Conservation (phyloP, 2,888 invertebrate species). For the Drosophila anomalata region DNA sequence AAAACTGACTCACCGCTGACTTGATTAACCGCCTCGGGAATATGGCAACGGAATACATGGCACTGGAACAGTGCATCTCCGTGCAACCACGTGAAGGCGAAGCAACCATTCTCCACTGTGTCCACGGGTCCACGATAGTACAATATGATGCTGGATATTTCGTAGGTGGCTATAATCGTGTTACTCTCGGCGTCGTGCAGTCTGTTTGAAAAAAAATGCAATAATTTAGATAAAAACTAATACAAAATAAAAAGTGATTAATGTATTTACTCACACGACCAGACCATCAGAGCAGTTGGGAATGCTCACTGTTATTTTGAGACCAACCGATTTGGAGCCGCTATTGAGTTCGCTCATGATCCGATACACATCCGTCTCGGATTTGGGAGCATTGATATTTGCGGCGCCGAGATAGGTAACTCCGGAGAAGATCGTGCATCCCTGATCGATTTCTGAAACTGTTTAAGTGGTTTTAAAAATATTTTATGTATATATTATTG, state of each 20-base stretch:
- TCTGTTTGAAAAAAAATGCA: conserved; percentile 83
- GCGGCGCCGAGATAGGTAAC: conserved; percentile 97
- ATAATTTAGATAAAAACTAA: not conserved
- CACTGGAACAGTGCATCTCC: conserved; percentile 97
- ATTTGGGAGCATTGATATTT: conserved; percentile 95
- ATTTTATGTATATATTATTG: too few species aligned
- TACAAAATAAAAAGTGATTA: not conserved
- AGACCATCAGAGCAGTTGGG: conserved; percentile 96
- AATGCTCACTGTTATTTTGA: conserved; percentile 95
- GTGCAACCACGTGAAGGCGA: conserved; percentile 98
- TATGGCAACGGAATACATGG: conserved; percentile 98
- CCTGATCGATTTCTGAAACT: conserved; percentile 93
- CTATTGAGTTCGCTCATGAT: conserved; percentile 95
- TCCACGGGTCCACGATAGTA: conserved; percentile 95
- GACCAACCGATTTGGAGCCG: conserved; percentile 88
- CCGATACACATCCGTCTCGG: conserved; percentile 95
- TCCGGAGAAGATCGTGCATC: conserved; percentile 95
- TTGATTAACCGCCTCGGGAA: conserved; percentile 94
- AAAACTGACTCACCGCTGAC: conserved; percentile 87
- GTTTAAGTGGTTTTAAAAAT: conserved; percentile 37
- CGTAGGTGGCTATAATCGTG: conserved; percentile 92
- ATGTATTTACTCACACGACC: conserved; percentile 91
- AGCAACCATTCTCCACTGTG: conserved; percentile 95
- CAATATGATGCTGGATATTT: conserved; percentile 96
- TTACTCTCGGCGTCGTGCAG: conserved; percentile 92